phyloP scores from a whole-genome alignment of 2,888 invertebrate genomes.

The Smittia aterrima region DNA sequence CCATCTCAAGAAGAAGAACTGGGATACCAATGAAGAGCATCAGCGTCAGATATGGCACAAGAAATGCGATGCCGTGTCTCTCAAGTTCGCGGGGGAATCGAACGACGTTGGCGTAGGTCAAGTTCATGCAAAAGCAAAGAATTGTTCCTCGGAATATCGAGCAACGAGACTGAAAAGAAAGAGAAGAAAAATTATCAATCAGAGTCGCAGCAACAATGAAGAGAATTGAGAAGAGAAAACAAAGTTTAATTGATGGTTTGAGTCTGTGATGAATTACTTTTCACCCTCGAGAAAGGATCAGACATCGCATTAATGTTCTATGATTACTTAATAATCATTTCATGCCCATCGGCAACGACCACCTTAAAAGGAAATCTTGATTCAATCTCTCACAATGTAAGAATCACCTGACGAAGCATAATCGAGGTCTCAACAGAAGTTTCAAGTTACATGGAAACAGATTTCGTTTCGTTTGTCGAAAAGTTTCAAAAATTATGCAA shows the following conservation, averaged over 20 bases:
- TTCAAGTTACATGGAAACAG: no score
- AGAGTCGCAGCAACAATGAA: neutral
- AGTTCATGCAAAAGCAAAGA: slow-evolving; percentile 53
- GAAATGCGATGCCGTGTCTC: slow-evolving; percentile 52
- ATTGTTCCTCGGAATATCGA: slow-evolving; percentile 54
- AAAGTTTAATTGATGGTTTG: neutral
- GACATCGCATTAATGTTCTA: neutral
- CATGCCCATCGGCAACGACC: neutral
- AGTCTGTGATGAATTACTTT: neutral
- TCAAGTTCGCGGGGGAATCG: slow-evolving; percentile 55
- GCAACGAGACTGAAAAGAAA: slow-evolving; percentile 52
- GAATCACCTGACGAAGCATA: no score
- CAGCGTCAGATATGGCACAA: slow-evolving; percentile 52
- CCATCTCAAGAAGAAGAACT: slow-evolving; percentile 53
- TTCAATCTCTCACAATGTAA: no score
- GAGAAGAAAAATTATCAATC: neutral
- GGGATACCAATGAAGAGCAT: slow-evolving; percentile 55
- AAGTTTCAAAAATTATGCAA: no score
- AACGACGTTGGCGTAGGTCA: slow-evolving; percentile 54
- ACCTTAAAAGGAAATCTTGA: neutral
- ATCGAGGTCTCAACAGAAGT: no score
- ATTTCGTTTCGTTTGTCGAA: no score
- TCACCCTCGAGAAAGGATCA: neutral
- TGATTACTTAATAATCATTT: no score
- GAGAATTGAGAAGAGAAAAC: neutral